These are phyloP conservation scores for Drosophila navojoa DNA, from an alignment of 1,140 invertebrate genomes.

Conservation along the genomic window DNA sequence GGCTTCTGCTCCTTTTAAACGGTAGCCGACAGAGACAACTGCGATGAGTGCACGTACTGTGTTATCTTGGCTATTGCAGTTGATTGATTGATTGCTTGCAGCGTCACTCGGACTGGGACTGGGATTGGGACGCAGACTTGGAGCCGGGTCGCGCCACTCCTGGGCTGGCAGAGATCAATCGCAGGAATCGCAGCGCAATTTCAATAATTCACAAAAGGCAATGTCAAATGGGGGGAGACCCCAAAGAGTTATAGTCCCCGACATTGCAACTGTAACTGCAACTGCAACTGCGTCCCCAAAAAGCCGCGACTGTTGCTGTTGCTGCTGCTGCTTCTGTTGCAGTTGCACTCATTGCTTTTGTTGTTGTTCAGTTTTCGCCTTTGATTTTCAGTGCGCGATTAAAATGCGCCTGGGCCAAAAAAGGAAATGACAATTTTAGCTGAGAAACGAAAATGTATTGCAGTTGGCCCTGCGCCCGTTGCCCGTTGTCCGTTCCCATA, in stretches of 20 bases:
- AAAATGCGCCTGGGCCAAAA: conserved; percentile 56
- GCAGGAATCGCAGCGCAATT: conserved; percentile 67
- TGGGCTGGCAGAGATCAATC: conserved; percentile 55
- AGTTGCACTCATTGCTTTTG: conserved; percentile 16
- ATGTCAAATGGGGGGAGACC: conserved; percentile 42
- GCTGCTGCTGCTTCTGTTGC: conserved; percentile 15
- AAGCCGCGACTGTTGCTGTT: conserved; percentile 4
- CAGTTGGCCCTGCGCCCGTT: background rate
- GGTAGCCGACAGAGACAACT: conserved; percentile 29
- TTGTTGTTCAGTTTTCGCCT: conserved; percentile 46
- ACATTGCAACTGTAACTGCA: conserved; percentile 35
- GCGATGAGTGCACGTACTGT: conserved; percentile 11
- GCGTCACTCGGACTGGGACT: conserved; percentile 32
- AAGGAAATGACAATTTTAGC: conserved; percentile 69
- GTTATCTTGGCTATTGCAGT: conserved; percentile 57
- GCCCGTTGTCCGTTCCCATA: conserved; percentile 25
- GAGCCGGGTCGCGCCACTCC: conserved; percentile 20
- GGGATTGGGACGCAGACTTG: conserved; percentile 34
- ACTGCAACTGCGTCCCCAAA: conserved; percentile 54
- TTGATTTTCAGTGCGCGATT: conserved; percentile 55
- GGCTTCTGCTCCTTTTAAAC: conserved; percentile 15
- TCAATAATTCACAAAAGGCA: conserved; percentile 81
- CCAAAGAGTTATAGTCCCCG: conserved; percentile 62
- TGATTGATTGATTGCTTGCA: conserved; percentile 75
- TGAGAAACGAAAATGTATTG: conserved; percentile 13